Base-by-base conservation (phyloP, 2,797 vertebrate genomes). In the Lepus townsendii region DNA sequence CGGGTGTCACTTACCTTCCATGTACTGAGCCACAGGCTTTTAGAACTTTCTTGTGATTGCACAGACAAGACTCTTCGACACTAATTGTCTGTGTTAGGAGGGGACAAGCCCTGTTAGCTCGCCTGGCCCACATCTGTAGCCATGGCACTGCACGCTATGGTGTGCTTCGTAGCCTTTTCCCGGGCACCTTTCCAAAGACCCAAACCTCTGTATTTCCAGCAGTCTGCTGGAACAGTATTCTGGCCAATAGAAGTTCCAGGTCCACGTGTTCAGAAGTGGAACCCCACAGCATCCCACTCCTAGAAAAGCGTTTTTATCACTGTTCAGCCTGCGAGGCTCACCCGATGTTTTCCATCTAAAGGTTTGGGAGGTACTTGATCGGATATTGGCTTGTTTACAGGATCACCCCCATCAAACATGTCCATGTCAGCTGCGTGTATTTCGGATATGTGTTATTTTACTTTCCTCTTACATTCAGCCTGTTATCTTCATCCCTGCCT, bases 291-390 rank as follows among this genome's bases (percentile, higher is more conserved):
- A 60, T 77, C 86, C 65, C n/a, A 83, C 91, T 57, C 47, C 26
- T 77, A 80, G 47, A 82, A 92, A 88, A 26, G 52, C 6, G 62
- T 72, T 92, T 83, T 94, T 32, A 65, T 26, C 47, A 50, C 38
- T 8, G 0, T 38, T 77, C 16, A 52, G 16, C 13, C 32, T 79
- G 54, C 38, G 26, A 73, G 2, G 3, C 32, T 68, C 27, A 54
- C 69, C 54, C 10, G 32, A 76, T 78, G 13, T 66, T 84, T 80
- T 65, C 66, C 47, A 32, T 62, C 12, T 68, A 7, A 87, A 69
- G 24, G 78, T 83, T 77, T 7, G 92, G 22, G 13, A 76, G 20
- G 1, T 19, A 60, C 6, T 84, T 30, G 19, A 19, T 92, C 72
- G 80, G 26, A 88, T 68, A 75, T 24, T 9, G 63, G 13, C 14